phyloP scores from a whole-genome alignment of 2,888 invertebrate genomes.

The Chrysolina americana region DNA sequence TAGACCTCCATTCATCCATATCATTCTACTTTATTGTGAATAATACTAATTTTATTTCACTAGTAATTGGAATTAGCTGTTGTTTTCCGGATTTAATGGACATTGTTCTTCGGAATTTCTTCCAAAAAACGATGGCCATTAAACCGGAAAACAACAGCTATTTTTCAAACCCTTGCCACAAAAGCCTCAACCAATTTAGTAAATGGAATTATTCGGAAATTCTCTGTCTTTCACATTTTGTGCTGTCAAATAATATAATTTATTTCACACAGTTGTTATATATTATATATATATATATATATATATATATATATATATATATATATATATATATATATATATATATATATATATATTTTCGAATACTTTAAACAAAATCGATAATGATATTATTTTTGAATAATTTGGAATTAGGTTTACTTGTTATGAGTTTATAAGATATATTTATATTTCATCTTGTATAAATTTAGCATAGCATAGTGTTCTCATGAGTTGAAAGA shows the following conservation, averaged over 20 bases:
- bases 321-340: neutral
- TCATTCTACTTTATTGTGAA: too few species aligned
- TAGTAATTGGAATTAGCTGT: too few species aligned
- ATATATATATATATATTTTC: conserved; percentile 32
- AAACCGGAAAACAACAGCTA: too few species aligned
- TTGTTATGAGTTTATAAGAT: conserved; percentile 42
- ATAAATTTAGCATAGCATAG: conserved; percentile 46
- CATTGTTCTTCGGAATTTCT: too few species aligned
- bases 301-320: conserved; percentile 5
- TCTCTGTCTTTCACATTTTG: too few species aligned
- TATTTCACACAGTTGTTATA: neutral
- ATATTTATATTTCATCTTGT: conserved; percentile 48
- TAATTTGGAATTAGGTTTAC: conserved; percentile 42
- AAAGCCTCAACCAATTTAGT: too few species aligned
- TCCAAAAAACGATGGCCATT: too few species aligned
- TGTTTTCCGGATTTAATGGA: too few species aligned
- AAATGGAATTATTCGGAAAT: too few species aligned
- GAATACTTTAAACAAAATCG: conserved; percentile 29
- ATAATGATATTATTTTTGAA: conserved; percentile 40
- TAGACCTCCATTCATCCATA: too few species aligned
- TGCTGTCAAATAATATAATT: neutral
- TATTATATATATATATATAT: neutral
- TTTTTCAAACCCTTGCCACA: too few species aligned
- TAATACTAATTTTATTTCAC: too few species aligned
- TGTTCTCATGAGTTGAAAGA: conserved; percentile 42